Conservation (phyloP, 35 echinoderm and acorn worm species). For the Apostichopus japonicus region DNA sequence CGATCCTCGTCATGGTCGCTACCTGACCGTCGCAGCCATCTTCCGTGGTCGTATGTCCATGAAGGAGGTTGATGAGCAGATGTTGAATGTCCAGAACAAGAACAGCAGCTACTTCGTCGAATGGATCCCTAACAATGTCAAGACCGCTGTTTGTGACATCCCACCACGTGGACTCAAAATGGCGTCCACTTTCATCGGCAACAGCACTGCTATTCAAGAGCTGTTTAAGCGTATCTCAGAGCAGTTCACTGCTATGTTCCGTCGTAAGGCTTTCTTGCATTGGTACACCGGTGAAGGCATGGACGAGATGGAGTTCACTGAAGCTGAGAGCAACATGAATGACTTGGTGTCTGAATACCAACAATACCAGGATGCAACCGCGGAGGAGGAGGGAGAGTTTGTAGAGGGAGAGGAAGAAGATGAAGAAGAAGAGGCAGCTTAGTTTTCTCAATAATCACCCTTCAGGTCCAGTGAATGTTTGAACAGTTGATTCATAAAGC, state of each 20-base stretch:
- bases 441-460: background rate
- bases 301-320: slow-evolving; percentile 99
- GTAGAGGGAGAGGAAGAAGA: slow-evolving; percentile 49
- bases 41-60: slow-evolving; percentile 99
- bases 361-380: slow-evolving; percentile 88
- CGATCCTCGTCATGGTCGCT: slow-evolving; percentile 87
- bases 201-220: too few species aligned
- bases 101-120: slow-evolving; percentile 94
- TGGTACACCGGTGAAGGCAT: slow-evolving; percentile 98
- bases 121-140: slow-evolving; percentile 99
- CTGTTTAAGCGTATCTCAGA: slow-evolving; percentile 4
- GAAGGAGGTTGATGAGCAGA: slow-evolving; percentile 96
- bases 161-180: slow-evolving; percentile 97
- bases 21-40: slow-evolving; percentile 90
- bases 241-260: slow-evolving; percentile 99
- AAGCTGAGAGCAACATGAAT: slow-evolving; percentile 92
- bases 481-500: too few species aligned
- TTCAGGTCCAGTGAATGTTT: too few species aligned
- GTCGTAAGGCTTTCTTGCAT: slow-evolving; percentile 99
- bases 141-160: slow-evolving; percentile 90
- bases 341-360: slow-evolving; percentile 91
- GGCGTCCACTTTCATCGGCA: slow-evolving; percentile 75
- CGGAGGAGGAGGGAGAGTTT: slow-evolving; percentile 80
- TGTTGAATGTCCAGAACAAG: slow-evolving; percentile 93
- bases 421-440: slow-evolving; percentile 50